These are phyloP conservation scores for Entosphenus tridentatus DNA, from an alignment of 2,113 vertebrate genomes.

Conservation along the genomic window DNA sequence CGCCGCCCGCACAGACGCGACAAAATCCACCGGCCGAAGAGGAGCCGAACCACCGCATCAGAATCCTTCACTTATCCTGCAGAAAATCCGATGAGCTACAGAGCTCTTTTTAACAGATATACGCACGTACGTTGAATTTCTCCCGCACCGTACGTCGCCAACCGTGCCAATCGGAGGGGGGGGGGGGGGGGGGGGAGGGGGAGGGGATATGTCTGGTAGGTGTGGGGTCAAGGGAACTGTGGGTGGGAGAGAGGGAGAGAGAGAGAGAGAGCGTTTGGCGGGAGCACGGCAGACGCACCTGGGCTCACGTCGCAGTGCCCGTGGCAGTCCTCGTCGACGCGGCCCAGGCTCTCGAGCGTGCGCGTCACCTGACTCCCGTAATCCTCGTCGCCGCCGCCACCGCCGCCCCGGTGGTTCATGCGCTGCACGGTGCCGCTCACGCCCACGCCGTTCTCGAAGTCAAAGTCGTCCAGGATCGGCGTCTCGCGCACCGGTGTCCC, in stretches of 20 bases:
- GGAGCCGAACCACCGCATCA: too few relatives aligned
- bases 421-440: constrained; percentile 23
- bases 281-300: not conserved
- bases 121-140: too few relatives aligned
- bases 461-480: constrained; percentile 79
- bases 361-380: constrained; percentile 61
- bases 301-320: constrained; percentile 3
- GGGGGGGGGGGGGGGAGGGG: not conserved
- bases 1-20: too few relatives aligned
- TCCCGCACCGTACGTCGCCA: too few relatives aligned
- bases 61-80: too few relatives aligned
- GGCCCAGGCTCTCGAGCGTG: constrained; percentile 45
- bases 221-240: not conserved
- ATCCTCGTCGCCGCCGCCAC: constrained; percentile 36
- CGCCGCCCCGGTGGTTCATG: constrained; percentile 26
- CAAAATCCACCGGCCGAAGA: too few relatives aligned
- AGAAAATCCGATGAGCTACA: too few relatives aligned
- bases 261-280: not conserved
- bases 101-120: too few relatives aligned
- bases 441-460: constrained; percentile 53
- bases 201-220: not conserved
- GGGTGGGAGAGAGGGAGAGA: not conserved
- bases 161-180: too few relatives aligned
- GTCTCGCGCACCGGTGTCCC: constrained; percentile 88
- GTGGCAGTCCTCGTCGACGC: constrained; percentile 39